Evolutionary conservation across 1,140 invertebrate species (phyloP), one percentile per base, ranked within the genome.

Genomic region (Rhopalosiphum maidis): DNA sequence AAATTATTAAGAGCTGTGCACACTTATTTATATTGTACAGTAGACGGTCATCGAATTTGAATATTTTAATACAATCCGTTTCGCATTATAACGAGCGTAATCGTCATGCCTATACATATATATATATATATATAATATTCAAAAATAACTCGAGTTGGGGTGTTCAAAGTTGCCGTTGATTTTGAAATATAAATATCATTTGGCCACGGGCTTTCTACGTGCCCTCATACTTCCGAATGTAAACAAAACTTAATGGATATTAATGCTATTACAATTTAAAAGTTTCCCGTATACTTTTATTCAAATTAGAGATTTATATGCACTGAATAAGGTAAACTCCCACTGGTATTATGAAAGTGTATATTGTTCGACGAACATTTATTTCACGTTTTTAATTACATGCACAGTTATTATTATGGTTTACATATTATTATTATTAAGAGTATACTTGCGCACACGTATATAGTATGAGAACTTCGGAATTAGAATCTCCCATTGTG

Each of bases 171-270:
- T 41, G 2, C 4, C n/a, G 21, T 35, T 37, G 48, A 89, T 37
- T 35, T 37, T 25, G n/a, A 37, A 55, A 18, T 21, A 37, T 35
- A n/a, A 51, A 55, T 48, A 48, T 35, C 35, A 51, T 88, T 54
- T 88, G 48, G 37, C 11, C 5, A 23, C 23, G n/a, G 48, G n/a
- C 48, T 89, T 90, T 90, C 88, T 41, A 60, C 54, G 37, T 6
- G 30, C 35, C 54, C 11, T 60, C 41, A 41, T 41, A 41, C 88
- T 9, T 55, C 35, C 37, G 37, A 60, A 60, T 41, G 88, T 43
- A 41, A 43, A 90, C 54, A 43, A 43, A 68, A 60, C 54, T 35
- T 90, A 90, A 90, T 90, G 88, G 89, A 90, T 43, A 90, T 90
- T 90, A 90, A 90, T 68, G 37, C 23, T 22, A 41, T 43, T 90